Percentiles rank a stretch among this genome's conserved stretches.
Evolutionary conservation across 2,113 vertebrate species (phyloP).

Genomic region (Raja brachyura): DNA sequence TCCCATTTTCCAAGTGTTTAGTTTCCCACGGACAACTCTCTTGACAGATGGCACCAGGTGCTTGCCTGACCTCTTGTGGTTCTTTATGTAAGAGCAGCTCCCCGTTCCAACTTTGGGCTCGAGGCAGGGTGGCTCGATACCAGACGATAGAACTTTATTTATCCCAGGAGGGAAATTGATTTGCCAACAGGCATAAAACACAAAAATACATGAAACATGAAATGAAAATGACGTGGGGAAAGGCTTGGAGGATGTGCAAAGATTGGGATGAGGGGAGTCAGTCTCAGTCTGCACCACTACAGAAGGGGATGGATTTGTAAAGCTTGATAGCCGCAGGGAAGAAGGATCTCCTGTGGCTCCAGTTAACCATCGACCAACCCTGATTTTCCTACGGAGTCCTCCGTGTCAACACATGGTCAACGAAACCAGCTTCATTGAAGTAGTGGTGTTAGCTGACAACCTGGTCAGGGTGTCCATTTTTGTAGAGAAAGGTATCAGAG

Average conservation of each 20-base stretch:
- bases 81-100: slow-evolving; percentile 13
- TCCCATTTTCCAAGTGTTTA: slow-evolving; percentile 10
- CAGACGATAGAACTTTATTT: too few species aligned
- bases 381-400: neutral
- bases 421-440: neutral
- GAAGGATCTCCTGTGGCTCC: neutral
- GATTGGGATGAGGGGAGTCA: too few species aligned
- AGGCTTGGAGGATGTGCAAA: too few species aligned
- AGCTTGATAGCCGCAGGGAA: neutral
- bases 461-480: neutral
- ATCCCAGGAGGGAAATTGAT: too few species aligned
- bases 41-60: slow-evolving; percentile 25
- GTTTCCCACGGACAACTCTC: neutral
- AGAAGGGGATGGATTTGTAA: too few species aligned
- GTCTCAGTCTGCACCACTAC: too few species aligned
- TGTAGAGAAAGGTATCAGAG: neutral
- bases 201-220: too few species aligned
- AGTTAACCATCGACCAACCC: too few species aligned
- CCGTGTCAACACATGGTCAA: too few species aligned
- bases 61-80: slow-evolving; percentile 18
- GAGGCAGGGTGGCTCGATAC: too few species aligned
- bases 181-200: too few species aligned
- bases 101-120: neutral
- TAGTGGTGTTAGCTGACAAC: neutral
- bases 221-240: too few species aligned